Evolutionary conservation across 1,140 invertebrate genomes (phyloP).

Genomic region (Caenorhabditis briggsae): DNA sequence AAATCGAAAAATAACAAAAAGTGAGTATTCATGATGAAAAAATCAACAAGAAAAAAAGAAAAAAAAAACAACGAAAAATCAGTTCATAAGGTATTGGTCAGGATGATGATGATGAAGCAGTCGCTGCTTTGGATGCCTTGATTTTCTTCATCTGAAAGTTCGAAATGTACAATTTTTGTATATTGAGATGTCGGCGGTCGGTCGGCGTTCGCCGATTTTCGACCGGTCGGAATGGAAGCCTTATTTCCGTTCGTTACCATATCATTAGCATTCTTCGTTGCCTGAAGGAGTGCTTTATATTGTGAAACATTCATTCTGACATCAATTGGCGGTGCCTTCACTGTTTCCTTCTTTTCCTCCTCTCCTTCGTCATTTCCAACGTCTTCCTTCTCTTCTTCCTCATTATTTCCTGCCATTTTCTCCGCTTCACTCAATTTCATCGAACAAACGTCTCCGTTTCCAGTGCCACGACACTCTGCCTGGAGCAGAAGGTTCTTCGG

Average conservation of each 20-base stretch:
- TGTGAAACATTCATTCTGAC: constrained; percentile 30
- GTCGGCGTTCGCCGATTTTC: too few species aligned
- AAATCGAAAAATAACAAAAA: constrained; percentile 15
- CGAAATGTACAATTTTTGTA: too few species aligned
- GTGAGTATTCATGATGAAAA: neutral
- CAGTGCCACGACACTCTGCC: constrained; percentile 34
- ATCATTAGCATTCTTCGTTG: constrained; percentile 28
- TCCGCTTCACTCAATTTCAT: constrained; percentile 49
- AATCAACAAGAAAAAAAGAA: neutral
- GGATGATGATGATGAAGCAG: neutral
- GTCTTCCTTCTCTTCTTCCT: neutral
- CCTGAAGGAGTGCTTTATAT: constrained; percentile 32
- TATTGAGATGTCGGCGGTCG: too few species aligned
- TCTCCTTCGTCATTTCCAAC: neutral
- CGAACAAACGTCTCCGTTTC: constrained; percentile 46
- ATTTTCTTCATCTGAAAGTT: constrained; percentile 25
- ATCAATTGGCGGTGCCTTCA: neutral
- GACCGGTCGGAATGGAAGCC: neutral
- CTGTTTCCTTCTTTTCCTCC: neutral
- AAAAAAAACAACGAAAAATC: neutral
- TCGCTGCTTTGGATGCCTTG: neutral
- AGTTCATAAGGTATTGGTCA: neutral
- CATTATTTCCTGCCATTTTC: constrained; percentile 16
- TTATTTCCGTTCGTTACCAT: too few species aligned
- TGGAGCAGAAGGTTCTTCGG: constrained; percentile 38